Evolutionary conservation across 1,140 invertebrate species (phyloP).

Genomic region (Leptinotarsa texana): DNA sequence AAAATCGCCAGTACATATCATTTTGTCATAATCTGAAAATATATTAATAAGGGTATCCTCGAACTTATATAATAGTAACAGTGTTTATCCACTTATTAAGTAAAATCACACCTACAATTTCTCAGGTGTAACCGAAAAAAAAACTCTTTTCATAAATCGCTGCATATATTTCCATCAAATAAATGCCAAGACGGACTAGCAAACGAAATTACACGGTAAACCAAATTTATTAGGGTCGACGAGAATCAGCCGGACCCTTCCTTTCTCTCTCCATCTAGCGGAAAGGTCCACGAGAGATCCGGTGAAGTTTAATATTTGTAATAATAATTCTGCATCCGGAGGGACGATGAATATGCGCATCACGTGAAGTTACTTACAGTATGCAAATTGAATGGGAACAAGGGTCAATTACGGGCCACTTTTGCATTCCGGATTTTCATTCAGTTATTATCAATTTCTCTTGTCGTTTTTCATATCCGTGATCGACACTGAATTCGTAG

Average conservation of each 20-base stretch:
- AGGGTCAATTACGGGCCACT: background rate
- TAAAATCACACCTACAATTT: too few relatives aligned
- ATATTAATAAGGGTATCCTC: too few relatives aligned
- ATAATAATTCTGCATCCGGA: slow-evolving; percentile 37
- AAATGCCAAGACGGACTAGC: slow-evolving; percentile 29
- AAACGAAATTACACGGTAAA: slow-evolving; percentile 41
- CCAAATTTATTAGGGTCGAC: slow-evolving; percentile 38
- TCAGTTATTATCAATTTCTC: background rate
- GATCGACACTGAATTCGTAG: background rate
- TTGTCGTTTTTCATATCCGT: background rate
- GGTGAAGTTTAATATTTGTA: slow-evolving; percentile 37
- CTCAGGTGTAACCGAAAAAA: too few relatives aligned
- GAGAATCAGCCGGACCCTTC: slow-evolving; percentile 11
- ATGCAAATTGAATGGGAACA: slow-evolving; percentile 26
- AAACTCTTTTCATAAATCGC: slow-evolving; percentile 26
- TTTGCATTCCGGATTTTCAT: background rate
- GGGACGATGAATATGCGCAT: slow-evolving; percentile 34
- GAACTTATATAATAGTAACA: too few relatives aligned
- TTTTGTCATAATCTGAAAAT: too few relatives aligned
- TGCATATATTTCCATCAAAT: slow-evolving; percentile 35
- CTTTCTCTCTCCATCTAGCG: slow-evolving; percentile 5
- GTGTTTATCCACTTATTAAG: too few relatives aligned
- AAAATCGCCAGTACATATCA: too few relatives aligned
- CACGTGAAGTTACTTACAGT: slow-evolving; percentile 18
- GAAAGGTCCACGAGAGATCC: slow-evolving; percentile 16